Base-by-base conservation (phyloP, 2,113 vertebrate species). In the Boulengeromyrus knoepffleri region DNA sequence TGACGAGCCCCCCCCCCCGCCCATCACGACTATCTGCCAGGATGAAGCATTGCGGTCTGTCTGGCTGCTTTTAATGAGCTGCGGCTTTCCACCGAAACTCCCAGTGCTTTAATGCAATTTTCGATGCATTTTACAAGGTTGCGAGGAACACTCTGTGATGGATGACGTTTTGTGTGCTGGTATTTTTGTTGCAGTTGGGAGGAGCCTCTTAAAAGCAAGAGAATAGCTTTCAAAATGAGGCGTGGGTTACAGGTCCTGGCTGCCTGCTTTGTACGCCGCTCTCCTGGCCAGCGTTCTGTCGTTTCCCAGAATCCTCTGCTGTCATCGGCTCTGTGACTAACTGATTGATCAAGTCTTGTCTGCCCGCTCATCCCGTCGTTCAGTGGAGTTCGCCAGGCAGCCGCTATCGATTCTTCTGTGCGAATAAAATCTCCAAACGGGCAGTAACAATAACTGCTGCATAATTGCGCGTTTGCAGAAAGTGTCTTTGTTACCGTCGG, bases 121-220 rank as follows among this genome's bases (percentile, higher is more conserved):
- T 45, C 80, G 88, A 84, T 85, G 89, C 84, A 58, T 93, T 93
- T 93, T 89, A 87, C 58, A 93, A 93, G 93, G 93, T 92, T 90
- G 90, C 31, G 5, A 88, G 89, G 89, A 91, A 91, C 91, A 90
- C 92, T 47, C 27, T 17, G n/a, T 19, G 85, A 52, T 47, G 62
- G 58, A 90, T 56, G 66, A 58, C 77, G 13, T 46, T 70, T 24
- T 36, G 45, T 50, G 58, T 15, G 17, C 36, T 42, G n/a, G 50
- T 58, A 21, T 89, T 31, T 84, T 19, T 89, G 47, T 56, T 15
- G 21, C 10, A 0, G 47, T 45, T 39, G 12, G 21, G 45, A 31
- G 56, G 17, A 12, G 13, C 47, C 21, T 36, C 27, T 53, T 53
- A 31, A 53, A 53, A 53, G n/a, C 24, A n/a, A 50, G 49, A 86